Evolutionary conservation across 2,113 vertebrate species (phyloP).

Genomic region (Harpagus bidentatus): DNA sequence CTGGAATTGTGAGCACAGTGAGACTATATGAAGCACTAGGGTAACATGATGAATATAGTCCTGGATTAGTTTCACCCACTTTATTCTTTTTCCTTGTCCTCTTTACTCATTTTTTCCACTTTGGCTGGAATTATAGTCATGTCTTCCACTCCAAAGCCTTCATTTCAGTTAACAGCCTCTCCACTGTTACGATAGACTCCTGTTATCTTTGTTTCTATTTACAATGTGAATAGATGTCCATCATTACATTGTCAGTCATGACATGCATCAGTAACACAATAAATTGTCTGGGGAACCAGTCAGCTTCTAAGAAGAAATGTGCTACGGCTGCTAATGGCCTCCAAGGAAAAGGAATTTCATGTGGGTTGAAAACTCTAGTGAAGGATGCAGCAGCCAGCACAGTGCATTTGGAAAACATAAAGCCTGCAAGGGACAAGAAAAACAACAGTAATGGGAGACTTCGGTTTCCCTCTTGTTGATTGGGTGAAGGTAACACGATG

Average conservation of each 20-base stretch:
- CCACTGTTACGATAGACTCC: neutral
- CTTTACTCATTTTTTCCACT: neutral
- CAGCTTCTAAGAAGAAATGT: slow-evolving; percentile 4
- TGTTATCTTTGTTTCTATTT: neutral
- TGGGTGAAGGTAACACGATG: neutral
- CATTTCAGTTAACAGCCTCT: slow-evolving; percentile 10
- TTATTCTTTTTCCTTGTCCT: neutral
- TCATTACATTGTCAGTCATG: neutral
- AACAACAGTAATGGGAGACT: neutral
- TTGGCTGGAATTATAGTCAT: neutral
- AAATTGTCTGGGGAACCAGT: neutral
- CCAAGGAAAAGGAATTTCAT: neutral
- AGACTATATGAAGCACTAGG: neutral
- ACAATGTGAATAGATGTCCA: neutral
- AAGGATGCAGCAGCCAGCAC: neutral
- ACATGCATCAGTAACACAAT: neutral
- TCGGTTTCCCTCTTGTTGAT: neutral
- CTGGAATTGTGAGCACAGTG: neutral
- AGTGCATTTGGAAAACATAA: neutral
- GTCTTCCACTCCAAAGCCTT: neutral
- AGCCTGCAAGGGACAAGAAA: neutral
- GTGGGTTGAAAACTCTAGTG: neutral
- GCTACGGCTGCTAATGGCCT: neutral
- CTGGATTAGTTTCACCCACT: neutral
- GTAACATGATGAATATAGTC: neutral